These are phyloP conservation scores for Myiopsitta monachus DNA, from an alignment of 2,113 vertebrate species.

Conservation along the genomic window DNA sequence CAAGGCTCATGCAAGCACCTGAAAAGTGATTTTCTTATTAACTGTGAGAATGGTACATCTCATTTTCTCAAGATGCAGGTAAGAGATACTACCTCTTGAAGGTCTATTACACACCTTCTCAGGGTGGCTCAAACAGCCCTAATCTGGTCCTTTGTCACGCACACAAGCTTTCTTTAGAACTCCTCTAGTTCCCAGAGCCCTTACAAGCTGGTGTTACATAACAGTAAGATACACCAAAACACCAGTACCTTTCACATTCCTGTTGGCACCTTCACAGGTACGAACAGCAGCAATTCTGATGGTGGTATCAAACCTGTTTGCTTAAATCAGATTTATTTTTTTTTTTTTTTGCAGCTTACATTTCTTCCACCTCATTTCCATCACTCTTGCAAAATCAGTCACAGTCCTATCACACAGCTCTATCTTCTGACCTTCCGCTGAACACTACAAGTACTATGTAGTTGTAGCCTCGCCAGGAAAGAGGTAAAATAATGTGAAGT, in stretches of 20 bases:
- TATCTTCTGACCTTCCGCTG: not conserved
- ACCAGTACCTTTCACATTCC: not conserved
- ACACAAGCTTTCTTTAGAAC: not conserved
- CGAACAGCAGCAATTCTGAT: not conserved
- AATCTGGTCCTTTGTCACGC: not conserved
- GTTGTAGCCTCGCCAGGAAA: not conserved
- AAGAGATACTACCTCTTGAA: not conserved
- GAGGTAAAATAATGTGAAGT: not conserved
- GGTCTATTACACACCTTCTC: not conserved
- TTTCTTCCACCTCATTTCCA: not conserved
- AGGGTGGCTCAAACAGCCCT: not conserved
- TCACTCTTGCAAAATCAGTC: not conserved
- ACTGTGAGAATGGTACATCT: not conserved
- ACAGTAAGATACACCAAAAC: not conserved
- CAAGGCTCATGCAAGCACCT: not conserved
- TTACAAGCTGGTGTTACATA: not conserved
- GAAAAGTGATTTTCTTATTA: not conserved
- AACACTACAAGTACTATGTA: not conserved
- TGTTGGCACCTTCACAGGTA: not conserved
- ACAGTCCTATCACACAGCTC: not conserved
- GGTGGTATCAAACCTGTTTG: not conserved
- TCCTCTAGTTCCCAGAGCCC: not conserved
- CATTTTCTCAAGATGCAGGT: not conserved
- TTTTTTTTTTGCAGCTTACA: not conserved
- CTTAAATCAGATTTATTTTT: not conserved